A percentile compares a stretch with the other conserved stretches of the same genome.
phyloP scores from a whole-genome alignment of 92 coral and sea anemone species.

The Blastomussa wellsi region DNA sequence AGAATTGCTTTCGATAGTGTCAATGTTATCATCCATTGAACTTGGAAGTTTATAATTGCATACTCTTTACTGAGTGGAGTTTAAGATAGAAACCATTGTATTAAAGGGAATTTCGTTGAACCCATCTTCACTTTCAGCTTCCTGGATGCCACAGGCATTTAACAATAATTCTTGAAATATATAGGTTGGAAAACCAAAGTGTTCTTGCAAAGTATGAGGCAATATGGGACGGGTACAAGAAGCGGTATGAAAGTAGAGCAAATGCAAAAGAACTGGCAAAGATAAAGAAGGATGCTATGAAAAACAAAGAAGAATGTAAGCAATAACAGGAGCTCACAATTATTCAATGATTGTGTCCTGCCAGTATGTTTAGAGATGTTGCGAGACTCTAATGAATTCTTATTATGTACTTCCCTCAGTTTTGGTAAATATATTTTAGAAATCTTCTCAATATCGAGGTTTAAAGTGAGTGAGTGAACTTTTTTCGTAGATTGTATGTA shows the following conservation, averaged over 20 bases:
- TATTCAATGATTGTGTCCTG: neutral
- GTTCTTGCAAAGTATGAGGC: conserved; percentile 75
- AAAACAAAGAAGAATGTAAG: conserved; percentile 65
- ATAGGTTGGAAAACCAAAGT: conserved; percentile 67
- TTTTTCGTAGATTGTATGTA: neutral
- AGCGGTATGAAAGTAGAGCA: conserved; percentile 70
- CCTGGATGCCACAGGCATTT: neutral
- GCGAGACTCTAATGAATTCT: neutral
- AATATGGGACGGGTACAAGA: conserved; percentile 77
- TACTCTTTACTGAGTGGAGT: too few species aligned
- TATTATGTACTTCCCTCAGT: too few species aligned
- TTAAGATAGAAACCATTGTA: too few species aligned
- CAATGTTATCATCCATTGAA: too few species aligned
- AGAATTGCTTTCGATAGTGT: neutral
- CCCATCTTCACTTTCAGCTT: neutral
- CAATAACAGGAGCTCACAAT: too few species aligned
- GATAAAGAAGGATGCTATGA: conserved; percentile 63
- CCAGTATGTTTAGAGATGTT: conserved; percentile 1
- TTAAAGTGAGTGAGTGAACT: too few species aligned
- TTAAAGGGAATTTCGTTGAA: too few species aligned
- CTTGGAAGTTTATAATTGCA: too few species aligned
- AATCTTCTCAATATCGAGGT: too few species aligned
- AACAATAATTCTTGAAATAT: neutral
- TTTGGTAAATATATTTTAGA: too few species aligned
- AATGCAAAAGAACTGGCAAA: conserved; percentile 70